These are phyloP conservation scores for Chloroclysta siterata DNA, from an alignment of 2,888 invertebrate species.

Conservation along the genomic window DNA sequence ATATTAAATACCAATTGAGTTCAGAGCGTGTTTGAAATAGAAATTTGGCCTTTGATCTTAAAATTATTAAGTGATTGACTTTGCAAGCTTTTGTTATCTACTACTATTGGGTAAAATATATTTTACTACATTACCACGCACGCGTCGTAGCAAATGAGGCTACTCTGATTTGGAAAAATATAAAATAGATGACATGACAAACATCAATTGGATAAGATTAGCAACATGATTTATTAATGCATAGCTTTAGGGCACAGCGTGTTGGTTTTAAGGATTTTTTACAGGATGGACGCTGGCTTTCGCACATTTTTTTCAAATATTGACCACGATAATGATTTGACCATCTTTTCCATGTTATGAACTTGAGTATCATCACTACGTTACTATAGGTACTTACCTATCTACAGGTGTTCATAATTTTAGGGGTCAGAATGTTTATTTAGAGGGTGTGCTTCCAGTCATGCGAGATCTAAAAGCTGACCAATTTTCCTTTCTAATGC, in stretches of 20 bases:
- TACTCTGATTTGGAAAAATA: too few relatives aligned
- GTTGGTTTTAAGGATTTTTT: too few relatives aligned
- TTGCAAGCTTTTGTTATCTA: neutral
- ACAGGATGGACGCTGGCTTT: too few relatives aligned
- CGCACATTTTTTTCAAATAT: too few relatives aligned
- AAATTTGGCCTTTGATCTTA: slow-evolving; percentile 5
- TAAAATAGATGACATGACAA: neutral
- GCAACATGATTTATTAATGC: slow-evolving; percentile 46
- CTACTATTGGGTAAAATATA: too few relatives aligned
- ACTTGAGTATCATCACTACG: neutral
- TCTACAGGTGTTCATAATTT: slow-evolving; percentile 16
- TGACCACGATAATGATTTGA: too few relatives aligned
- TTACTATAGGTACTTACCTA: neutral
- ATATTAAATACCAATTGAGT: slow-evolving; percentile 12
- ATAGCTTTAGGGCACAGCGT: slow-evolving; percentile 26
- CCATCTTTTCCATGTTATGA: too few relatives aligned
- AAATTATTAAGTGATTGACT: neutral
- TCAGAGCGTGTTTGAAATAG: slow-evolving; percentile 11
- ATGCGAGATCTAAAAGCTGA: slow-evolving; percentile 62
- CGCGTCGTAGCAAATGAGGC: too few relatives aligned
- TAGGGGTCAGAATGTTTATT: slow-evolving; percentile 26
- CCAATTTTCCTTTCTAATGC: slow-evolving; percentile 76
- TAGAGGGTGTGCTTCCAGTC: slow-evolving; percentile 53
- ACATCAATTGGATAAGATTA: slow-evolving; percentile 45
- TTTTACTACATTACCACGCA: too few relatives aligned